Base-by-base conservation (phyloP, 2,888 invertebrate species). In the Yponomeuta plumbellus region DNA sequence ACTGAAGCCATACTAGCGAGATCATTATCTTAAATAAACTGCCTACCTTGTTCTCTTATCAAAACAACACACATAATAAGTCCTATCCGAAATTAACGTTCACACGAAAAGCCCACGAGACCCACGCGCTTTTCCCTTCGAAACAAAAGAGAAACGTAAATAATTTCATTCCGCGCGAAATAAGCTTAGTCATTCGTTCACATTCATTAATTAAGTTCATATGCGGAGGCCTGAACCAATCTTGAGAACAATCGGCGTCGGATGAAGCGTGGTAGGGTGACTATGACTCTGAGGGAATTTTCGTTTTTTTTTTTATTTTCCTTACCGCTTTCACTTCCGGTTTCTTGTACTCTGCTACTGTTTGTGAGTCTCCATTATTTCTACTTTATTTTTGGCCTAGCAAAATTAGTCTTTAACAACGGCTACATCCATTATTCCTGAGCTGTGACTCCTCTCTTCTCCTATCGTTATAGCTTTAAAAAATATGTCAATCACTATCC, bases 131-230 rank as follows among this genome's bases (percentile, higher is more conserved):
- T 17, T 52, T 17, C 44, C 17, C 17, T 52, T 17, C 44, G 44
- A 52, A 52, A 44, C 63, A 20, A 26, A 61, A 61, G 61, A 21
- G 39, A 20, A 57, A 74, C 71, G 66, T 62, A 66, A 73, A 72
- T 70, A 72, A 73, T 73, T 73, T 69, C 71, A 68, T 66, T 68
- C 69, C 67, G 22, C n/a, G 85, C 80, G 79, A 80, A 89, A 88
- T 86, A 76, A 88, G 88, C 89, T 86, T 85, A 86, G 83, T 90
- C 89, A 90, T 88, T 89, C 88, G 80, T 87, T 85, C 83, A 77
- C 80, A 85, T 87, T 88, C 89, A 90, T 90, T 90, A 90, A 90
- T 90, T 90, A 89, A 88, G 88, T 87, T 88, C 89, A 89, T 85
- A 90, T 86, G 88, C 87, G 89, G 80, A 80, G 81, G 81, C 85